Base-by-base conservation (phyloP, 2,797 vertebrate species). In the Eurystomus glaucurus region DNA sequence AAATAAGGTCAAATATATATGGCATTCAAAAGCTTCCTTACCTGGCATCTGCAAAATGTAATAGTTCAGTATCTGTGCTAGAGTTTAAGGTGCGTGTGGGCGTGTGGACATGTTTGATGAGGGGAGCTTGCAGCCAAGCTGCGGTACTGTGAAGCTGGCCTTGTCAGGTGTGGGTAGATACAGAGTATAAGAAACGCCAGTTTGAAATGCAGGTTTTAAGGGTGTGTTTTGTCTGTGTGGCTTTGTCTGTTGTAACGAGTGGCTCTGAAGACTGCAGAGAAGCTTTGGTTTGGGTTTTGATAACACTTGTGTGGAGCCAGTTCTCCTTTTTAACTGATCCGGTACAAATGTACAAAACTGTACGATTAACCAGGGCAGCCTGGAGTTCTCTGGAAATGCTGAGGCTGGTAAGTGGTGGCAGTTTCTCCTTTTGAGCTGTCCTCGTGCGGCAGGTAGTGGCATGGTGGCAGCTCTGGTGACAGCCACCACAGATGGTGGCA, bases 401-500 rank as follows among this genome's bases (percentile, higher is more conserved):
- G 14, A 8, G 5, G 3, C 14, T 45, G 28, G 17, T 13, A 8
- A 14, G 64, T 48, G 55, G 29, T 48, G 62, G 25, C 29, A 14
- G 22, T 0, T 1, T 54, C 75, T 54, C 45, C 46, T 50, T 74
- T 50, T 8, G 31, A 41, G 66, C 19, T 11, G 5, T 46, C 39
- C 29, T 76, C 2, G 1, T 28, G 28, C 1, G 1, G n/a, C 69
- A 46, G n/a, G 17, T 9, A 6, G 58, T 15, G 54, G 13, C 8
- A 6, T 9, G 18, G 43, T 75, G 37, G 75, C 37, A 46, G 57
- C 50, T 46, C 45, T n/a, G 43, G 54, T 50, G 54, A 18, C 26
- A 23, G 48, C 28, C 12, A 13, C 23, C 0, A 4, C 46, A n/a
- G 61, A 48, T 15, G 8, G 28, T 0, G 1, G 41, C 11, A 33